These are phyloP conservation scores for Galeruca laticollis DNA, from an alignment of 2,888 invertebrate genomes.

Conservation along the genomic window DNA sequence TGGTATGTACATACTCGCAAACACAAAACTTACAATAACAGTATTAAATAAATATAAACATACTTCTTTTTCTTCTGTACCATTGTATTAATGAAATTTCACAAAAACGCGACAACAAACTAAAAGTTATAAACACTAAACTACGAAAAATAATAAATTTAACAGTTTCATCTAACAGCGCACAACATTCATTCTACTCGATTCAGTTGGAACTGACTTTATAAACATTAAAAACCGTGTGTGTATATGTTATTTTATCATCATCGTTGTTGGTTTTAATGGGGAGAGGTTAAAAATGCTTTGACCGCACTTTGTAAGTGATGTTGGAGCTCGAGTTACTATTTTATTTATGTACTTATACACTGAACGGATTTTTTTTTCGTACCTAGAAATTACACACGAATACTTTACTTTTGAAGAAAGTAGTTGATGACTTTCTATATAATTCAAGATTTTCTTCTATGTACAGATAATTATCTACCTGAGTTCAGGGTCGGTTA, in stretches of 20 bases:
- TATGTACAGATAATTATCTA: no score
- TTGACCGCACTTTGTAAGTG: conserved; percentile 26
- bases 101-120: conserved; percentile 6
- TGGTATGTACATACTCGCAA: neutral
- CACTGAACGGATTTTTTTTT: no score
- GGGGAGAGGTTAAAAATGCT: conserved; percentile 29
- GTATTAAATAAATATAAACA: conserved; percentile 19
- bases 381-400: no score
- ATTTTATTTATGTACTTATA: neutral
- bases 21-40: conserved; percentile 22
- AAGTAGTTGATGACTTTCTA: no score
- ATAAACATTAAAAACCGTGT: conserved; percentile 29
- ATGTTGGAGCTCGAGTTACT: conserved; percentile 26
- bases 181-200: conserved; percentile 12
- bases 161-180: conserved; percentile 9
- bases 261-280: conserved; percentile 25
- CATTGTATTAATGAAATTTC: conserved; percentile 11
- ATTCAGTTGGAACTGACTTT: conserved; percentile 20
- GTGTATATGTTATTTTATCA: conserved; percentile 37
- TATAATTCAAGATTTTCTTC: no score
- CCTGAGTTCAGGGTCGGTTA: no score
- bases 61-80: conserved; percentile 25
- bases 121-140: conserved; percentile 3
- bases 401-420: no score
- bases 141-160: conserved; percentile 2